Conservation (phyloP, 2,888 invertebrate genomes). For the Myopa testacea region DNA sequence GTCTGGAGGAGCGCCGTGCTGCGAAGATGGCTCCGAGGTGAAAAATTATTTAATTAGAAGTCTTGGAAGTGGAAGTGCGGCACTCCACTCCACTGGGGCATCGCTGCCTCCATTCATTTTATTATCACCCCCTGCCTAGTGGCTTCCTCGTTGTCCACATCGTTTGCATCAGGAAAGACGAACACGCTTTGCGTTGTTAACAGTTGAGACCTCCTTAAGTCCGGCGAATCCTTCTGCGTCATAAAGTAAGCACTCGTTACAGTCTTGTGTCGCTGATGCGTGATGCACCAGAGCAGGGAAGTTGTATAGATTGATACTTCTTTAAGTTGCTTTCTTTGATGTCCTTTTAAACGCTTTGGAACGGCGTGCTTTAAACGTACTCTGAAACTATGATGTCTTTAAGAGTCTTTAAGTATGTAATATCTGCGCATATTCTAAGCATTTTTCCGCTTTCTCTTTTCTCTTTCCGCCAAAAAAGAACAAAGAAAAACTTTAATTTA, state of each 20-base stretch:
- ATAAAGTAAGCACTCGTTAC: background rate
- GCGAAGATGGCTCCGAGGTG: slow-evolving; percentile 4
- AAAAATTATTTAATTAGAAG: slow-evolving; percentile 18
- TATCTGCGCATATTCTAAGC: no score
- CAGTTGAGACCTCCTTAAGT: background rate
- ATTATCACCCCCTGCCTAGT: background rate
- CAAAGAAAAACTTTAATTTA: no score
- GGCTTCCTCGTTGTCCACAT: background rate
- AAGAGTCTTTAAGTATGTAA: no score
- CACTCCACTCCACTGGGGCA: background rate
- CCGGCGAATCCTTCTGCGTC: background rate
- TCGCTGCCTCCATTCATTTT: background rate
- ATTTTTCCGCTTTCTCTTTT: no score
- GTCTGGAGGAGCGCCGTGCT: background rate
- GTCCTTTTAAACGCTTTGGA: background rate
- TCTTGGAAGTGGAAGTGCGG: background rate
- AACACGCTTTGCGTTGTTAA: slow-evolving; percentile 9
- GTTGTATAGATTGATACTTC: background rate
- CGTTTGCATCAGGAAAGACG: background rate
- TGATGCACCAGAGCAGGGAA: background rate
- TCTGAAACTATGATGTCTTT: background rate
- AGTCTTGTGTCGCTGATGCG: background rate
- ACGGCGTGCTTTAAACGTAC: background rate
- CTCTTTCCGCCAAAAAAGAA: no score
- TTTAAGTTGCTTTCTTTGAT: no score